Conservation (phyloP, 2,888 invertebrate genomes). For the Gandaritis pyraliata region DNA sequence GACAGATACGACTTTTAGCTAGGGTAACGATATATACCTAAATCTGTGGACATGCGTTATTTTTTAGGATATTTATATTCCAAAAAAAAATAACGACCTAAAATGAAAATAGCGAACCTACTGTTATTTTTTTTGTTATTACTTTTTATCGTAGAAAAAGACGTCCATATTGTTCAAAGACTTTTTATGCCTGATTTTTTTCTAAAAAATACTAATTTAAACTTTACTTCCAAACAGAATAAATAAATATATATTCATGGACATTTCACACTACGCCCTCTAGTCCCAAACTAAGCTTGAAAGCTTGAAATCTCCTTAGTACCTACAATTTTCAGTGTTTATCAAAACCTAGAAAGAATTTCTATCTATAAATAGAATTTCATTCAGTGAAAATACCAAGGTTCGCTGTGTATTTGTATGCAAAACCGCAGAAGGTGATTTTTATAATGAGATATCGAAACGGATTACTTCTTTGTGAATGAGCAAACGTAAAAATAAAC, state of each 20-base stretch:
- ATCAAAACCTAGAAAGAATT: not conserved
- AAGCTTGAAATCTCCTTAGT: no score
- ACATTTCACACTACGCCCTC: no score
- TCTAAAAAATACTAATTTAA: no score
- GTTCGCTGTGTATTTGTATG: not conserved
- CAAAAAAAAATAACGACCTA: not conserved
- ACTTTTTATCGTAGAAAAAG: not conserved
- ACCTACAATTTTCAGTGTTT: no score
- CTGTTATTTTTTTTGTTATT: not conserved
- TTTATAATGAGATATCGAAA: slow-evolving; percentile 1
- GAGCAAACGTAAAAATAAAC: slow-evolving; percentile 1
- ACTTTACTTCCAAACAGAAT: no score
- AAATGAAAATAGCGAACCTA: not conserved
- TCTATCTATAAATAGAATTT: not conserved
- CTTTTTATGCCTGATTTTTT: not conserved
- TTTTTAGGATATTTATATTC: no score
- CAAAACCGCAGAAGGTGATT: not conserved
- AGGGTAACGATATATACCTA: no score
- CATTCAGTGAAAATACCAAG: not conserved
- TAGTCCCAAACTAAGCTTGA: no score
- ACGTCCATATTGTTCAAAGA: no score
- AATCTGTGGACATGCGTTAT: no score
- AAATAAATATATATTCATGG: no score
- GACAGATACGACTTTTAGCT: no score
- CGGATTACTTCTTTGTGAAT: slow-evolving; percentile 3